phyloP scores from a whole-genome alignment of 2,797 vertebrate genomes.

The Catharus ustulatus region DNA sequence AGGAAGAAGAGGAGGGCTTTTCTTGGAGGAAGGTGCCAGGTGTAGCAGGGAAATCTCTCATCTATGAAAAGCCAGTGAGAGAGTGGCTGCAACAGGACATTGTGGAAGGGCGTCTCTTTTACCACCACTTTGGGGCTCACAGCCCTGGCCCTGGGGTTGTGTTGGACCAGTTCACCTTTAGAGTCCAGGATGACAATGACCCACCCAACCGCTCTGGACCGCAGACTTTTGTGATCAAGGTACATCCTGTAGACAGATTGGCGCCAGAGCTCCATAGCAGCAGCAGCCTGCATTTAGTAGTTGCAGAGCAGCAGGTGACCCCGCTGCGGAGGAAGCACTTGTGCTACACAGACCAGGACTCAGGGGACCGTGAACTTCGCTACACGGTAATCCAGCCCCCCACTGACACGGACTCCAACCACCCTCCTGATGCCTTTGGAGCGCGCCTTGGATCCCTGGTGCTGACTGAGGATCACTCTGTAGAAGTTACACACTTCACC shows the following conservation, averaged over 20 bases:
- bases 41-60: slow-evolving; percentile 66
- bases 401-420: slow-evolving; percentile 90
- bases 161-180: slow-evolving; percentile 89
- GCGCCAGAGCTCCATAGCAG: slow-evolving; percentile 86
- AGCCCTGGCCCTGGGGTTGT: slow-evolving; percentile 82
- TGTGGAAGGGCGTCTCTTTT: slow-evolving; percentile 88
- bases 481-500: slow-evolving; percentile 87
- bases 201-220: slow-evolving; percentile 89
- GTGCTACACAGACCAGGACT: slow-evolving; percentile 92
- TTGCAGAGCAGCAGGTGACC: slow-evolving; percentile 92
- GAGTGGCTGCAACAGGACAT: slow-evolving; percentile 93
- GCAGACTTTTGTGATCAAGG: slow-evolving; percentile 86
- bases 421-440: slow-evolving; percentile 66
- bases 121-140: slow-evolving; percentile 88
- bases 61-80: slow-evolving; percentile 89
- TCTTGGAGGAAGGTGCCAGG: slow-evolving; percentile 85
- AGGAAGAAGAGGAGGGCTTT: slow-evolving; percentile 70
- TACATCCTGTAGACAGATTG: slow-evolving; percentile 89
- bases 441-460: slow-evolving; percentile 83
- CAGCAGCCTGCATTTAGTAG: slow-evolving; percentile 88
- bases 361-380: slow-evolving; percentile 90
- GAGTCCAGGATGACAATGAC: slow-evolving; percentile 93
- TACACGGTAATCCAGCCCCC: slow-evolving; percentile 88
- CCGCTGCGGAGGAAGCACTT: slow-evolving; percentile 88
- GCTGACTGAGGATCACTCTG: slow-evolving; percentile 86